phyloP scores from a whole-genome alignment of 2,113 vertebrate species.

The Tiliqua scincoides region DNA sequence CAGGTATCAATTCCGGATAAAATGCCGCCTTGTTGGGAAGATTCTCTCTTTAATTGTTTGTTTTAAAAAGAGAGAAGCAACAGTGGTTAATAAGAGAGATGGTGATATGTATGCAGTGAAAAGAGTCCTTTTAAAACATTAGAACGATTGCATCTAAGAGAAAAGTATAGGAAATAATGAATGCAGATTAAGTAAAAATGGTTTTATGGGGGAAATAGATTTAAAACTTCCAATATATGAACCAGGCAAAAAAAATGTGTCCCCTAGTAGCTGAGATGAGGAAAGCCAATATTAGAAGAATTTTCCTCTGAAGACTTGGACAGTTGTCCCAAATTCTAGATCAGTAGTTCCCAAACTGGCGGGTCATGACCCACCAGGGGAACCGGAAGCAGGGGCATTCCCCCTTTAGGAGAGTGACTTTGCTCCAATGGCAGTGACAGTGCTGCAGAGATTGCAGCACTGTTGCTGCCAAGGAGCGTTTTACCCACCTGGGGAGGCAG shows the following conservation, averaged over 20 bases:
- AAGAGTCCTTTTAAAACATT: not conserved
- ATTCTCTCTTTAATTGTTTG: not conserved
- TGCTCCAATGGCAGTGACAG: too few species aligned
- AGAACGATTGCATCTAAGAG: not conserved
- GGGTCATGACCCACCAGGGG: too few species aligned
- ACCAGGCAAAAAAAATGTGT: slow-evolving; percentile 17
- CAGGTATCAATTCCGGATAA: not conserved
- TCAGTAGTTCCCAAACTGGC: too few species aligned
- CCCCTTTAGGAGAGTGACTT: too few species aligned
- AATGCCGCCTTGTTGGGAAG: not conserved
- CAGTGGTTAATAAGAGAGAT: not conserved
- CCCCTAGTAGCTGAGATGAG: slow-evolving; percentile 17
- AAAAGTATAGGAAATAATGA: not conserved
- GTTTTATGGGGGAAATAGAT: not conserved
- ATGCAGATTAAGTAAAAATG: not conserved
- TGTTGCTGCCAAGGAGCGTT: too few species aligned
- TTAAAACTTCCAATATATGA: slow-evolving; percentile 31
- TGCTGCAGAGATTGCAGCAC: too few species aligned
- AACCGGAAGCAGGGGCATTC: too few species aligned
- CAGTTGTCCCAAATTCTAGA: slow-evolving; percentile 11
- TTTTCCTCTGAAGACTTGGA: slow-evolving; percentile 1
- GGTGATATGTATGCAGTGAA: not conserved
- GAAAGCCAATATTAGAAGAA: slow-evolving; percentile 30
- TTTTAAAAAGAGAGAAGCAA: not conserved
- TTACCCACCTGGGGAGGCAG: too few species aligned